Percentiles rank a stretch among this genome's conserved stretches.
phyloP scores from a whole-genome alignment of 92 coral and sea anemone species.

The Phymanthus crucifer region DNA sequence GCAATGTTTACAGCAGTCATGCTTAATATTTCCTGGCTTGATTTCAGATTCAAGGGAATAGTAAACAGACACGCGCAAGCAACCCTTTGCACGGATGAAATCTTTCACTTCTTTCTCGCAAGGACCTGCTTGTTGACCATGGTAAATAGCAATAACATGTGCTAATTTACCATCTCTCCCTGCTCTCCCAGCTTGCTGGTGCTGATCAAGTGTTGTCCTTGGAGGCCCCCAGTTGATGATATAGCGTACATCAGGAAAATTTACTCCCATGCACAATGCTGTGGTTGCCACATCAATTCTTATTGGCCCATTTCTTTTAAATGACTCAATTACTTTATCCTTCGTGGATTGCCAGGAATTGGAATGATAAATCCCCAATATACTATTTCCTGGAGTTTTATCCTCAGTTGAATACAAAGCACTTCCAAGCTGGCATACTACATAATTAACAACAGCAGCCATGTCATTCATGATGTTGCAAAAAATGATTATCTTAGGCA shows the following conservation, averaged over 20 bases:
- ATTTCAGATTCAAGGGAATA: conserved; percentile 44
- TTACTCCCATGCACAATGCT: conserved; percentile 66
- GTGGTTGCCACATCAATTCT: conserved; percentile 48
- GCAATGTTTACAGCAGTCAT: conserved; percentile 63
- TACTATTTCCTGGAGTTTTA: conserved; percentile 20
- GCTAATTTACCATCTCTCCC: conserved; percentile 43
- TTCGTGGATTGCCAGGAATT: conserved; percentile 54
- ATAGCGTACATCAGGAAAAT: conserved; percentile 56
- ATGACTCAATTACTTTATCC: conserved; percentile 20
- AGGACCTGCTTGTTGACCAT: conserved; percentile 62
- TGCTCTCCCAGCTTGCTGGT: conserved; percentile 66
- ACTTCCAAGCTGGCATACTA: conserved; percentile 39
- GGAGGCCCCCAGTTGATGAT: conserved; percentile 68
- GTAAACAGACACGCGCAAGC: conserved; percentile 60
- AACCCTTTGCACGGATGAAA: conserved; percentile 56
- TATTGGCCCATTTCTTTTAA: conserved; percentile 40
- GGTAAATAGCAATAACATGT: conserved; percentile 46
- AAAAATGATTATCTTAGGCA: conserved; percentile 50
- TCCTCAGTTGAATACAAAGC: background rate
- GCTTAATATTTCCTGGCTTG: conserved; percentile 37
- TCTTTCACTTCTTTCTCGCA: conserved; percentile 64
- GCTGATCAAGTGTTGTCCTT: conserved; percentile 46
- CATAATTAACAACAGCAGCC: conserved; percentile 32
- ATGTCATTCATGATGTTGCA: conserved; percentile 61
- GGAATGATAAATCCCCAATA: conserved; percentile 55